Evolutionary conservation across 2,113 vertebrate species (phyloP).

Genomic region (Callorhinus ursinus): DNA sequence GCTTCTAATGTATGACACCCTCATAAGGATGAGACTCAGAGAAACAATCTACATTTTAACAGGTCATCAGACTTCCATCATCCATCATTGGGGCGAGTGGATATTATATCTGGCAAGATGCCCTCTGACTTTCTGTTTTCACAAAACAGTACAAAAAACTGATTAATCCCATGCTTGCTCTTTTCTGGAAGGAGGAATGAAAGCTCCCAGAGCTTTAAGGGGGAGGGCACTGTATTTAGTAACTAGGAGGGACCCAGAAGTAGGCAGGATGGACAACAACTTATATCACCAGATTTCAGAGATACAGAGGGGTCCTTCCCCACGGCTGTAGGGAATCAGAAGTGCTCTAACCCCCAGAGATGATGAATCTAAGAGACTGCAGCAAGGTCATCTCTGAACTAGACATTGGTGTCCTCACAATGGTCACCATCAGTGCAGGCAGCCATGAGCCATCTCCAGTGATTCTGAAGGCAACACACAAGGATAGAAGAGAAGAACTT

Average conservation of each 20-base stretch:
- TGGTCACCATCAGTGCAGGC: background rate
- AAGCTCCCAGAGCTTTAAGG: background rate
- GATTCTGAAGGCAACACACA: background rate
- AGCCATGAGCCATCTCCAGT: background rate
- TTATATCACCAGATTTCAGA: background rate
- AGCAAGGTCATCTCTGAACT: background rate
- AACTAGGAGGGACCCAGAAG: background rate
- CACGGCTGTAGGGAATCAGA: background rate
- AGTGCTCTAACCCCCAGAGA: background rate
- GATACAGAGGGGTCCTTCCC: background rate
- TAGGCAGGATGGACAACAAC: background rate
- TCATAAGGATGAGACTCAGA: background rate
- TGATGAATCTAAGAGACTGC: background rate
- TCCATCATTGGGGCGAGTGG: background rate
- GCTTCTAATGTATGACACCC: background rate
- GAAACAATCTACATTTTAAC: background rate
- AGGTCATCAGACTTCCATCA: background rate
- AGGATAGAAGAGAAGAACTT: background rate
- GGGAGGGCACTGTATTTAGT: background rate
- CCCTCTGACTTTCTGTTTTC: constrained; percentile 49
- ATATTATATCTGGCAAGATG: constrained; percentile 48
- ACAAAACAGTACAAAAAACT: constrained; percentile 29
- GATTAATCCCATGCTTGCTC: constrained; percentile 32
- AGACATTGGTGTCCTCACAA: background rate
- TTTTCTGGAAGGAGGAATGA: constrained; percentile 34